Conservation (phyloP, 2,888 invertebrate genomes). For the Mylabris sibirica region DNA sequence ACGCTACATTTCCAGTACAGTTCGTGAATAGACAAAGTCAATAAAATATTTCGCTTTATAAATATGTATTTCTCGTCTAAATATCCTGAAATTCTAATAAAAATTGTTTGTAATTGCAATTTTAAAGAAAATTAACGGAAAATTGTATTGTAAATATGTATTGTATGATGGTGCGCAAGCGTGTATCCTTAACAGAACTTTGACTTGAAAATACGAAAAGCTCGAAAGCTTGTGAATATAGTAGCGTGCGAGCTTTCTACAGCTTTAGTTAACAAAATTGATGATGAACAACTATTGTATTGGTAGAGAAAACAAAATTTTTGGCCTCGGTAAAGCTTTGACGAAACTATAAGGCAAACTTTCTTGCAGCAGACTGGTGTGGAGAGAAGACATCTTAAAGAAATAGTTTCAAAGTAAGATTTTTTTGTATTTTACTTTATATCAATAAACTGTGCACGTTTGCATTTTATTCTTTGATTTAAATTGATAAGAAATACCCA, state of each 20-base stretch:
- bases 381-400: neutral
- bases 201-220: constrained; percentile 19
- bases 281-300: constrained; percentile 31
- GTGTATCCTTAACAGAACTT: neutral
- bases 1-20: no score
- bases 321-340: neutral
- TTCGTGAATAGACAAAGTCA: no score
- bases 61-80: neutral
- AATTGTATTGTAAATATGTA: neutral
- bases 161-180: neutral
- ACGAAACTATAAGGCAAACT: no score
- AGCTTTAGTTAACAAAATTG: constrained; percentile 22
- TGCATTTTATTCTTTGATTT: no score
- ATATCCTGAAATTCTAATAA: no score
- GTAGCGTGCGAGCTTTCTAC: constrained; percentile 33
- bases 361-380: neutral
- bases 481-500: no score
- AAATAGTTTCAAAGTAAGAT: neutral
- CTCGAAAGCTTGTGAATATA: constrained; percentile 34
- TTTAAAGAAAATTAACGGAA: neutral
- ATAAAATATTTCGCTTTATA: no score
- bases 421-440: neutral
- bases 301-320: neutral
- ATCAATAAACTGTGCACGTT: no score
- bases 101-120: neutral